Conservation (phyloP, 2,888 invertebrate species). For the Idaea dimidiata region DNA sequence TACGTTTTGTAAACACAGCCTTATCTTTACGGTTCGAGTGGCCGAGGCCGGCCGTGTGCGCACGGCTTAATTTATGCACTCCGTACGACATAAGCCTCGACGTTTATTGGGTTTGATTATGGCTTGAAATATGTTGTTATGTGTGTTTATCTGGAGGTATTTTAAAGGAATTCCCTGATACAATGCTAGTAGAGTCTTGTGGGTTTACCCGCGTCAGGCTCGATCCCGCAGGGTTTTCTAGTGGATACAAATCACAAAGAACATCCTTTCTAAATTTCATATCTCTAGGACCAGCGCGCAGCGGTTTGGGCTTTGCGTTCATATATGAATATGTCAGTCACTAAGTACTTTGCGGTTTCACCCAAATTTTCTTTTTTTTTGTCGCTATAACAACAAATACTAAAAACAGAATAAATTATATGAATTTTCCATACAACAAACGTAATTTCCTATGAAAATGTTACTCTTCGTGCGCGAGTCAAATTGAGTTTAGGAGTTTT, state of each 20-base stretch:
- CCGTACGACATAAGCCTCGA: constrained; percentile 18
- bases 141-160: not conserved
- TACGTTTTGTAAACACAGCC: not conserved
- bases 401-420: too few relatives aligned
- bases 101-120: constrained; percentile 30
- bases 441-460: too few relatives aligned
- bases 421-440: too few relatives aligned
- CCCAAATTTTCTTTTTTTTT: too few relatives aligned
- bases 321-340: too few relatives aligned
- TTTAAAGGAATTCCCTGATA: not conserved
- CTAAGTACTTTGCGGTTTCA: too few relatives aligned
- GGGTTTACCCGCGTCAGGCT: not conserved
- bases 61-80: constrained; percentile 23
- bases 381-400: too few relatives aligned
- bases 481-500: too few relatives aligned
- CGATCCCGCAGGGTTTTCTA: not conserved
- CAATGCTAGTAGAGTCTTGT: not conserved
- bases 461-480: too few relatives aligned
- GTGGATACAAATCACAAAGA: constrained; percentile 22
- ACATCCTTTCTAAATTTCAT: constrained; percentile 4
- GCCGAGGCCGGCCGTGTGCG: constrained; percentile 4
- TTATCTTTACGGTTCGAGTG: constrained; percentile 2
- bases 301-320: not conserved
- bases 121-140: constrained; percentile 21
- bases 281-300: not conserved